These are phyloP conservation scores for Elaeidobius kamerunicus DNA, from an alignment of 2,888 invertebrate genomes.

Conservation along the genomic window DNA sequence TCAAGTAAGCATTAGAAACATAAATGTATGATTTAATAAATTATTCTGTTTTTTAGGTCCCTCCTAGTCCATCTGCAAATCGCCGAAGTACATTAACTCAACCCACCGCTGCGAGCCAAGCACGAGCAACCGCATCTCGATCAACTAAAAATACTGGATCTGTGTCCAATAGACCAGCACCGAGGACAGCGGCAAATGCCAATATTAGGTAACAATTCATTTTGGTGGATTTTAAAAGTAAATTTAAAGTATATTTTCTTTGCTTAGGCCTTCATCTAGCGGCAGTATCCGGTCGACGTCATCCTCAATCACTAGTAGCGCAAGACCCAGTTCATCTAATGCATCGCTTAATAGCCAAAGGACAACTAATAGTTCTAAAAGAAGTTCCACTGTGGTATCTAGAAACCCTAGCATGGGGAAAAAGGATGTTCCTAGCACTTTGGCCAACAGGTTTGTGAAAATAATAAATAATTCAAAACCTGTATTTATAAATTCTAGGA, in stretches of 20 bases:
- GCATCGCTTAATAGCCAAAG: slow-evolving; percentile 18
- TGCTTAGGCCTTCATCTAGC: slow-evolving; percentile 23
- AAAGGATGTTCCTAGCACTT: slow-evolving; percentile 26
- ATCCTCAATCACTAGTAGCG: slow-evolving; percentile 13
- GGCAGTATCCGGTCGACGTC: slow-evolving; percentile 20
- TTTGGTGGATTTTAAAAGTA: slow-evolving; percentile 1
- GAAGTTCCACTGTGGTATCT: slow-evolving; percentile 30
- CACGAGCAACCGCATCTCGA: slow-evolving; percentile 47
- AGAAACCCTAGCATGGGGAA: slow-evolving; percentile 36
- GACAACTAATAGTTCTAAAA: slow-evolving; percentile 27
- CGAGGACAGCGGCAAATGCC: slow-evolving; percentile 28
- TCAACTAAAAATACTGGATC: slow-evolving; percentile 21
- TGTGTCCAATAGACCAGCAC: slow-evolving; percentile 23
- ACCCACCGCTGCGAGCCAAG: slow-evolving; percentile 59
- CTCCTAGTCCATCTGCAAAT: slow-evolving; percentile 52
- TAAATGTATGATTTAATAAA: background rate
- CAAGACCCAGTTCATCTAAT: slow-evolving; percentile 25
- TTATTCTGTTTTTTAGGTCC: slow-evolving; percentile 29
- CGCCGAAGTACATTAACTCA: slow-evolving; percentile 53
- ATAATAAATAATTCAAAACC: too few species aligned
- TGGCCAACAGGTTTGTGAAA: slow-evolving; percentile 13
- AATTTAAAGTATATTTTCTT: background rate
- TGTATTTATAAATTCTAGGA: slow-evolving; percentile 20
- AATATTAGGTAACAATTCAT: slow-evolving; percentile 16
- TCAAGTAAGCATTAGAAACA: background rate